phyloP scores from a whole-genome alignment of 2,888 invertebrate species.

The Drosophila mayaguana region DNA sequence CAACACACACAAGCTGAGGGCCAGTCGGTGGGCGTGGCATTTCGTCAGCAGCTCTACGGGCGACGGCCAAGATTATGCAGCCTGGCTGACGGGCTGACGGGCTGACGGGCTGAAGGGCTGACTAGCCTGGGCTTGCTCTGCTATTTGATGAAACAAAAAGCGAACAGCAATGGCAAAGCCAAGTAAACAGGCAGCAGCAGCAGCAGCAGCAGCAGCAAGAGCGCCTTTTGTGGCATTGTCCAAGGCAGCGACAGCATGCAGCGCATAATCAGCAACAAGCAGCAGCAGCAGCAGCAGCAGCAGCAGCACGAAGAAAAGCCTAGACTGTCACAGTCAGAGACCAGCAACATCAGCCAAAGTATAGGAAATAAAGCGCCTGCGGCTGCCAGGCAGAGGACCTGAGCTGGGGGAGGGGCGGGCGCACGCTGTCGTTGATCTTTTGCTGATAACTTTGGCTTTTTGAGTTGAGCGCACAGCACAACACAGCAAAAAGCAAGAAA shows the following conservation, averaged over 20 bases:
- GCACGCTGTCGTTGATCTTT: conserved; percentile 74
- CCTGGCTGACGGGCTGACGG: conserved; percentile 10
- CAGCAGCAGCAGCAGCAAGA: conserved; percentile 15
- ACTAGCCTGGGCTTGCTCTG: conserved; percentile 36
- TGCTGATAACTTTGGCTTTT: conserved; percentile 79
- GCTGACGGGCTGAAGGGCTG: background rate
- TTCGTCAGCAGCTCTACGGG: conserved; percentile 57
- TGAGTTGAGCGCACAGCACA: conserved; percentile 38
- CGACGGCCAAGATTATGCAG: conserved; percentile 62
- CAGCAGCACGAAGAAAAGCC: conserved; percentile 46
- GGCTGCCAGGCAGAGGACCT: conserved; percentile 54
- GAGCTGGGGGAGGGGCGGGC: background rate
- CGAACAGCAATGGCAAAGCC: conserved; percentile 42
- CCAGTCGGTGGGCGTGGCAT: conserved; percentile 39
- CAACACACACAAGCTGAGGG: conserved; percentile 24
- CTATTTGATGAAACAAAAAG: conserved; percentile 68
- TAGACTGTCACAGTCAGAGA: conserved; percentile 54
- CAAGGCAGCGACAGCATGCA: conserved; percentile 56
- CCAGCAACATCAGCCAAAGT: conserved; percentile 28
- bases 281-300: conserved; percentile 13
- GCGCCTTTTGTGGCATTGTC: conserved; percentile 66
- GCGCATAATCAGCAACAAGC: conserved; percentile 61
- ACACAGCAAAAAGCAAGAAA: conserved; percentile 17
- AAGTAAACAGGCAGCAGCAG: conserved; percentile 45
- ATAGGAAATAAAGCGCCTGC: conserved; percentile 65